A percentile compares a stretch with the other conserved stretches of the same genome.
Conservation (phyloP, 2,888 invertebrate genomes). For the Cantharis flavilabris region DNA sequence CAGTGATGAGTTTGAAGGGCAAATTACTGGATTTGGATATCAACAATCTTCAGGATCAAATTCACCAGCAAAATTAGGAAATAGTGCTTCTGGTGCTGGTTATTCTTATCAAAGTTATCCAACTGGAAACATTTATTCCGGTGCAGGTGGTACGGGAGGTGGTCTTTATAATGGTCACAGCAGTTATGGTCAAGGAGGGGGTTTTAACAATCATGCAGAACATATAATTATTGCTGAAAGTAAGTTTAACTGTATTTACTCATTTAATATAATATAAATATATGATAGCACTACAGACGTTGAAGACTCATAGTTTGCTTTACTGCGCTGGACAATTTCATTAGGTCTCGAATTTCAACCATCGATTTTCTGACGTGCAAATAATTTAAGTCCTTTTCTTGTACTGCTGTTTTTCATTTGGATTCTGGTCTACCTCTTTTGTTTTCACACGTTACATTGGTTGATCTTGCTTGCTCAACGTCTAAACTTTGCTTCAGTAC, state of each 20-base stretch:
- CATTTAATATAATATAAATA: too few relatives aligned
- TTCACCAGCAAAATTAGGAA: constrained; percentile 39
- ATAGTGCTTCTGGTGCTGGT: constrained; percentile 34
- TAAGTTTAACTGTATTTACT: neutral
- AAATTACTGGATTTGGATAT: constrained; percentile 61
- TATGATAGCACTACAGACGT: too few relatives aligned
- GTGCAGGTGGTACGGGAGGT: neutral
- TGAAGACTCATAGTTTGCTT: too few relatives aligned
- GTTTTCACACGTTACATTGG: too few relatives aligned
- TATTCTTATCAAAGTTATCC: constrained; percentile 31
- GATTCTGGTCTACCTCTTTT: too few relatives aligned
- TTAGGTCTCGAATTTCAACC: too few relatives aligned
- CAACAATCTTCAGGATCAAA: constrained; percentile 29
- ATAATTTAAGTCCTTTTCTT: too few relatives aligned
- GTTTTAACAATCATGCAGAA: neutral
- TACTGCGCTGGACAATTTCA: too few relatives aligned
- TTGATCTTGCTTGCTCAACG: too few relatives aligned
- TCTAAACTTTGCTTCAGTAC: too few relatives aligned
- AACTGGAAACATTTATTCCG: constrained; percentile 24
- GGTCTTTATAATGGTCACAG: constrained; percentile 6
- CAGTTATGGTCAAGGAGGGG: constrained; percentile 4
- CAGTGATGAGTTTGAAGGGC: constrained; percentile 65
- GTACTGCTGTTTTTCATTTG: too few relatives aligned
- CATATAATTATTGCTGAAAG: constrained; percentile 1
- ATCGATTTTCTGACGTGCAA: too few relatives aligned